Base-by-base conservation (phyloP, 2,797 vertebrate species). In the Rhinichthys osculus region DNA sequence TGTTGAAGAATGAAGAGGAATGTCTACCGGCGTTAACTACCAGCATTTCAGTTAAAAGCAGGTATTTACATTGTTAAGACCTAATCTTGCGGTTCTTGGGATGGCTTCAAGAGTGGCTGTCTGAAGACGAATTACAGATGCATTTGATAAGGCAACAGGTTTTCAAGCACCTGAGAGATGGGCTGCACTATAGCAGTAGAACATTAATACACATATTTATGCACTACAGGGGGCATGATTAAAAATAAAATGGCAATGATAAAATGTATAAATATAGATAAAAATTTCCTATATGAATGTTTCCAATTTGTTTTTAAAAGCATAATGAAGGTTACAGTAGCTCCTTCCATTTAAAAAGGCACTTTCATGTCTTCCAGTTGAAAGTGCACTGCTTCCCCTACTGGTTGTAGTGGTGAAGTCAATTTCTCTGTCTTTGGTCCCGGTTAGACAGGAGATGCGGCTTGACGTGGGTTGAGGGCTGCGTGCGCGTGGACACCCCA, bases 81-180 rank as follows among this genome's bases (percentile, higher is more conserved):
- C 50, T 62, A 40, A 64, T 69, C 33, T 23, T 33, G 77, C 14
- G 52, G 3, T 30, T 79, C 35, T 17, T 52, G 33, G 44, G 23
- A 77, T 16, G 4, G 8, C 40, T 35, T 85, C 7, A 13, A 50
- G 30, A 79, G 14, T 35, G 50, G 21, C 42, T 44, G 35, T 2
- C 16, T n/a, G 40, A 84, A 47, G 44, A 59, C 14, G 8, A 83
- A 38, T 52, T 35, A 88, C 70, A 89, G 59, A 88, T 40, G 33
- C 52, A 78, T n/a, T 82, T 13, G 82, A 78, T 88, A 93, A 92
- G 92, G 91, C 91, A 92, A 88, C 52, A 84, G 86, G 64, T 83
- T 73, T 90, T 27, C n/a, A 82, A 80, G 47, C 70, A 80, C 67
- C 83, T 79, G 76, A 85, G 72, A 57, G 57, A 66, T 52, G 66